phyloP scores from a whole-genome alignment of 2,888 invertebrate genomes.

The Limnephilus auricula region DNA sequence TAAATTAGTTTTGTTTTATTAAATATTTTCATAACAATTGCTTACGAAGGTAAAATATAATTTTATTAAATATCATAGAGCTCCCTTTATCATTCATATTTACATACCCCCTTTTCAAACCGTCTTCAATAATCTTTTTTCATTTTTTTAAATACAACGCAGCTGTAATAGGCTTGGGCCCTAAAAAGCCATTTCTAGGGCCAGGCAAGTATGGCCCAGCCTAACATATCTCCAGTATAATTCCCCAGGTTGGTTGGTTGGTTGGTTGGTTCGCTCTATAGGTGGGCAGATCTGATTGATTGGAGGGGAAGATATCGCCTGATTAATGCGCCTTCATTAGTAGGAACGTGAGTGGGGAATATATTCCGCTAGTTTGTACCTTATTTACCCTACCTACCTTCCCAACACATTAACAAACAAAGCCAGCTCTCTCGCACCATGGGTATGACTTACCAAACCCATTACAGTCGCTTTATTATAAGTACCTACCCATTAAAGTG shows the following conservation, averaged over 20 bases:
- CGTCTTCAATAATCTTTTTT: too few species aligned
- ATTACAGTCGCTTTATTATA: neutral
- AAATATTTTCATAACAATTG: too few species aligned
- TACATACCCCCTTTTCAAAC: too few species aligned
- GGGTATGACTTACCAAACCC: neutral
- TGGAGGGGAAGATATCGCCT: constrained; percentile 46
- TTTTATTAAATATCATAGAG: too few species aligned
- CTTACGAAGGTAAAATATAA: too few species aligned
- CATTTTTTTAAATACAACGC: too few species aligned
- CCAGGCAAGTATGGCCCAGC: neutral
- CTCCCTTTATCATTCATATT: too few species aligned
- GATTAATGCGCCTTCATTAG: constrained; percentile 58
- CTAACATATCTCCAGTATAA: neutral
- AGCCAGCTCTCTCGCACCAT: neutral
- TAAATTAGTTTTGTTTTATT: too few species aligned
- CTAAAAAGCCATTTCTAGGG: neutral
- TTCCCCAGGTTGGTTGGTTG: neutral
- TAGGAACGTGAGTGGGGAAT: constrained; percentile 27
- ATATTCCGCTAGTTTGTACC: constrained; percentile 29
- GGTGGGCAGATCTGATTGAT: constrained; percentile 53
- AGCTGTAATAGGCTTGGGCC: neutral
- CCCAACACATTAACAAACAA: constrained; percentile 9
- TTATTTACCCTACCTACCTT: constrained; percentile 4
- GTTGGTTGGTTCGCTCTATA: neutral
- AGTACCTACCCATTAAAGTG: neutral